A percentile compares a stretch with the other conserved stretches of the same genome.
Conservation (phyloP, 2,113 vertebrate species). For the Corvus moneduloides region DNA sequence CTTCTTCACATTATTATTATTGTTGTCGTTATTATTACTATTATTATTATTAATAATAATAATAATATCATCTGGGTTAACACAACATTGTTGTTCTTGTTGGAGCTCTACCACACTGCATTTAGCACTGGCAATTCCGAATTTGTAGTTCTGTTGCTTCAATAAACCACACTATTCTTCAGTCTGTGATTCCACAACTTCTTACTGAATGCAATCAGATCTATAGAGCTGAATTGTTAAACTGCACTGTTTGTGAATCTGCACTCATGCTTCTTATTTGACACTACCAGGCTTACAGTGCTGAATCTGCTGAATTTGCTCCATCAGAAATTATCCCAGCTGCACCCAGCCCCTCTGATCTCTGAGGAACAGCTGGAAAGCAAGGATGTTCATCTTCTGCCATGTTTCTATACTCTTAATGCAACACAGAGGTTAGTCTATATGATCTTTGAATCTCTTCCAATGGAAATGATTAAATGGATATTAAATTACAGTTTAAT, state of each 20-base stretch:
- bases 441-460: neutral
- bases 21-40: neutral
- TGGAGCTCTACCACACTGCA: neutral
- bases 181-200: neutral
- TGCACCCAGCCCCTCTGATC: neutral
- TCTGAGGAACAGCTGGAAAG: neutral
- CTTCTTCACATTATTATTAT: neutral
- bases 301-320: neutral
- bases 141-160: neutral
- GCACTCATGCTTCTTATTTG: neutral
- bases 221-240: neutral
- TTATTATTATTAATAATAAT: neutral
- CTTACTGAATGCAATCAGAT: neutral
- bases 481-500: neutral
- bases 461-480: neutral
- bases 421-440: neutral
- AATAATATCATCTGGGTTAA: neutral
- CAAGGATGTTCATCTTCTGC: neutral
- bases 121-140: neutral
- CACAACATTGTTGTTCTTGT: neutral
- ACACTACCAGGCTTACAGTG: neutral
- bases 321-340: neutral
- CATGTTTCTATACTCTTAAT: neutral
- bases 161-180: neutral
- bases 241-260: neutral